phyloP scores from a whole-genome alignment of 1,140 invertebrate genomes.

The Battus philenor region DNA sequence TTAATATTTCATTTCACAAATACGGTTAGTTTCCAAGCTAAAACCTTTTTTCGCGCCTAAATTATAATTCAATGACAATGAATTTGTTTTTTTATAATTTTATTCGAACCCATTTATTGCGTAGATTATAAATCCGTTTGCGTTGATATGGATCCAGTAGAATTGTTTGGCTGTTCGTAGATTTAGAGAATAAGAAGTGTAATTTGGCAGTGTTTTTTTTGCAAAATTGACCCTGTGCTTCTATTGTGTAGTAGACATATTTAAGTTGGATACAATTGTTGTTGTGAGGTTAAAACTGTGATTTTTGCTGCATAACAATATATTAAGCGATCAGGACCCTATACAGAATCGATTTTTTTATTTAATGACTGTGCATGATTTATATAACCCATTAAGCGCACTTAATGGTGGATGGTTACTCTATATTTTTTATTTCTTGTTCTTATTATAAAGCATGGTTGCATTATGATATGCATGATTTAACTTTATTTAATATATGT shows the following conservation, averaged over 20 bases:
- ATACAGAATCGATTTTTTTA: constrained; percentile 13
- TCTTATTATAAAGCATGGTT: constrained; percentile 17
- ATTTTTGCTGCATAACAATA: constrained; percentile 37
- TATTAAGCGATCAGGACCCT: constrained; percentile 52
- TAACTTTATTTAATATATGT: neutral
- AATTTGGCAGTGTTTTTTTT: constrained; percentile 35
- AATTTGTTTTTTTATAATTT: constrained; percentile 4
- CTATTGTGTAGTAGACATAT: constrained; percentile 21
- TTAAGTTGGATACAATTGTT: constrained; percentile 21
- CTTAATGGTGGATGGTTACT: constrained; percentile 19
- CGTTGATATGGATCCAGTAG: constrained; percentile 11
- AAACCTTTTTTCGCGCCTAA: too few relatives aligned
- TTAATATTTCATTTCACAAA: too few relatives aligned
- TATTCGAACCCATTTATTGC: constrained; percentile 5
- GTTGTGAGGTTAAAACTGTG: constrained; percentile 26
- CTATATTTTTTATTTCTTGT: constrained; percentile 21
- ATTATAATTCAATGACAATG: neutral
- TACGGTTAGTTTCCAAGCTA: too few relatives aligned
- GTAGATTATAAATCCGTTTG: constrained; percentile 7
- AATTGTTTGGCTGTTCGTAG: constrained; percentile 24
- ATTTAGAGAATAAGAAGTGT: constrained; percentile 23
- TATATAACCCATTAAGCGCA: constrained; percentile 20
- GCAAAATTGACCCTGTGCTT: constrained; percentile 23
- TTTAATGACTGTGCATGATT: constrained; percentile 27
- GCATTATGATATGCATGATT: constrained; percentile 13